Conservation (phyloP, 2,888 invertebrate genomes). For the Nemoura dubitans region DNA sequence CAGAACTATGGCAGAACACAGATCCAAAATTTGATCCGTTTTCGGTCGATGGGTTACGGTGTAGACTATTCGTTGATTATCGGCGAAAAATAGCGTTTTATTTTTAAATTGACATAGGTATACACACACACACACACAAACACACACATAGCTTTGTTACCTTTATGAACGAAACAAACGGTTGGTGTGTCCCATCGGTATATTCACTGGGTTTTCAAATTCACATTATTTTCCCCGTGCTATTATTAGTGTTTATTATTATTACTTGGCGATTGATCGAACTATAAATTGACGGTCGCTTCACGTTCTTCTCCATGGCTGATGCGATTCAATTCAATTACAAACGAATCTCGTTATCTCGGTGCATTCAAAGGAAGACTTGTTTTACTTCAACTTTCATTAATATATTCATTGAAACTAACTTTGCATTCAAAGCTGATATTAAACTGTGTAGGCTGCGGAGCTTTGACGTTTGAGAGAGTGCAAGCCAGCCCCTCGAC, state of each 20-base stretch:
- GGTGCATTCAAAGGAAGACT: constrained; percentile 25
- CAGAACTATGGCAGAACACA: neutral
- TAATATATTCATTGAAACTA: constrained; percentile 31
- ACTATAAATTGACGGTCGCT: neutral
- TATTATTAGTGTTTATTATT: neutral
- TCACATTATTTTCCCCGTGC: neutral
- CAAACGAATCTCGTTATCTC: constrained; percentile 27
- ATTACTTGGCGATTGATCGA: neutral
- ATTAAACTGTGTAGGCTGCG: constrained; percentile 18
- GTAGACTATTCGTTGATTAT: neutral
- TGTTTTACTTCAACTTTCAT: constrained; percentile 28
- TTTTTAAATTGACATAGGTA: neutral
- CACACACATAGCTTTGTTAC: neutral
- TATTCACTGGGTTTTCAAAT: too few species aligned
- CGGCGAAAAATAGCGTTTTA: neutral
- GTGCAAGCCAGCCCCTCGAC: neutral
- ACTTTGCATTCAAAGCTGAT: constrained; percentile 30
- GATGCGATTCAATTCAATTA: constrained; percentile 27
- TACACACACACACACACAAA: too few species aligned
- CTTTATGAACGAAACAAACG: neutral
- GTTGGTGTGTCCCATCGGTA: neutral
- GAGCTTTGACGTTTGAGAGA: constrained; percentile 20
- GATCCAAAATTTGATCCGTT: neutral
- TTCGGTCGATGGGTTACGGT: neutral
- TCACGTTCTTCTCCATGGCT: neutral